Evolutionary conservation across 2,797 vertebrate species (phyloP), one percentile per base, ranked within the genome.

Genomic region (Tinamus major): DNA sequence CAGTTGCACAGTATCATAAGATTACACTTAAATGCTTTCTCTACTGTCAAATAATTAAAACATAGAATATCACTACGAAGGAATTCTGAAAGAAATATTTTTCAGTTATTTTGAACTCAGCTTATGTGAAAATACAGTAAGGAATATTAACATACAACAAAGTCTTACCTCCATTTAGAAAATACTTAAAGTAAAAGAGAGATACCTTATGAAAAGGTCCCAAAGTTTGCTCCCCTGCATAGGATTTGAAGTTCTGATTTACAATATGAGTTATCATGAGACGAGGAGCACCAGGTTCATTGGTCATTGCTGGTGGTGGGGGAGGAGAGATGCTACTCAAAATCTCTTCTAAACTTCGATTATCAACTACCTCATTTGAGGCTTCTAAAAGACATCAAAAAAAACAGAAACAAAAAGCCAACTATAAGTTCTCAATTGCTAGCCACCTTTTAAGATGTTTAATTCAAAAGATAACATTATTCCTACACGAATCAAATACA

Each of bases 261-360:
- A 99, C 98, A 97, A 99, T 99, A 96, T 99, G 99, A 58, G 99
- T 99, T 97, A 99, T 99, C 99, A 99, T 99, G 85, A 99, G 98
- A 89, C 99, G 99, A 97, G 99, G 99, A 97, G 99, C 99, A 95
- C 99, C 99, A 77, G 99, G 98, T 98, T 99, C 99, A 97, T 98
- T 99, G 98, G 99, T 98, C 99, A 99, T 99, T 95, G 99, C 98
- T 96, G 99, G 99, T 98, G 98, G 99, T 92, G 99, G 99, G 97
- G 99, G 99, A 98, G 99, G 98, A 98, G 99, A 97, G 97, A 99
- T 99, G 98, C 98, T 98, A 95, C 97, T 97, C 97, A 99, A 98
- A 98, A 99, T 99, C 98, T 99, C 99, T 98, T 99, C 99, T 98
- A 99, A 98, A 98, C 98, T 99, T 97, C 98, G 98, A 96, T 96